Percentiles rank a stretch among this genome's conserved stretches.
These are phyloP conservation scores for Bombylius discolor DNA, from an alignment of 2,888 invertebrate species.

Conservation along the genomic window DNA sequence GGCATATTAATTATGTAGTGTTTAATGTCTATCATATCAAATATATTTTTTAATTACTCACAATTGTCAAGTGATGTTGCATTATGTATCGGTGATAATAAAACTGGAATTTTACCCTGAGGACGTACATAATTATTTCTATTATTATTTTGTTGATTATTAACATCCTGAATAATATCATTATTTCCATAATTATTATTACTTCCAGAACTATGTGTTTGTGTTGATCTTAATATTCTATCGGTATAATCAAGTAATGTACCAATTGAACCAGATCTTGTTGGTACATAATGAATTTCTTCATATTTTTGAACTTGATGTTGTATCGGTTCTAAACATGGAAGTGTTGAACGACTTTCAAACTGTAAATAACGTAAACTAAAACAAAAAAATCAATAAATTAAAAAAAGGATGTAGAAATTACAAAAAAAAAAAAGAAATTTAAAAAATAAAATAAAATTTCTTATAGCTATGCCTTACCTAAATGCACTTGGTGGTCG, in stretches of 20 bases:
- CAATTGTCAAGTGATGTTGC: slow-evolving; percentile 15
- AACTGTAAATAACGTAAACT: slow-evolving; percentile 54
- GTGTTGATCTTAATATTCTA: background rate
- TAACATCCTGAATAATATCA: background rate
- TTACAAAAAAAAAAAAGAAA: background rate
- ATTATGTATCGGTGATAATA: slow-evolving; percentile 14
- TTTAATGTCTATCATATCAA: background rate
- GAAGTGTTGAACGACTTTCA: slow-evolving; percentile 34
- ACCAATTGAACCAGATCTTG: slow-evolving; percentile 15
- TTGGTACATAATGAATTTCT: slow-evolving; percentile 4
- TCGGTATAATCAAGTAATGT: slow-evolving; percentile 9
- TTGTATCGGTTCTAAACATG: slow-evolving; percentile 29
- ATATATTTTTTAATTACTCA: slow-evolving; percentile 12
- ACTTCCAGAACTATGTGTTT: no score
- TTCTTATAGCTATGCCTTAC: slow-evolving; percentile 33
- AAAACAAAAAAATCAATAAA: slow-evolving; percentile 15
- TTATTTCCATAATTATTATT: no score
- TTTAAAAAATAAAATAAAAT: background rate
- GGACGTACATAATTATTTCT: background rate
- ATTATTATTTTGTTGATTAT: background rate
- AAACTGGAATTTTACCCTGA: slow-evolving; percentile 16
- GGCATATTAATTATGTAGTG: no score
- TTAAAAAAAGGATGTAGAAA: background rate
- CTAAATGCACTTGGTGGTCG: slow-evolving; percentile 67
- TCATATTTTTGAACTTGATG: background rate